phyloP scores from a whole-genome alignment of 2,113 vertebrate genomes.

The Kobus ellipsiprymnus region DNA sequence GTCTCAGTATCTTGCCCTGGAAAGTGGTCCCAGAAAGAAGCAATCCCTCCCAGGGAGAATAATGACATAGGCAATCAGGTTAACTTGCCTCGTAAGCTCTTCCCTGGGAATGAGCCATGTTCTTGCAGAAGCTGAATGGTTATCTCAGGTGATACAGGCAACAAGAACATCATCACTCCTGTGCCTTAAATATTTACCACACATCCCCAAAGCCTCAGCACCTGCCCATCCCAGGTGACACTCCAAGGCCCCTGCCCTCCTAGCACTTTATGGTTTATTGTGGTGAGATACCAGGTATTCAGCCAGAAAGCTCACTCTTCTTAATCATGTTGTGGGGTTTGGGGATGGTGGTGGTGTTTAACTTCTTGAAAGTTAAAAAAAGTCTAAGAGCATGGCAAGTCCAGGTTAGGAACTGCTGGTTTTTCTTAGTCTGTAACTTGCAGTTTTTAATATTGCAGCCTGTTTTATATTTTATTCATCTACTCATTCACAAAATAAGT shows the following conservation, averaged over 20 bases:
- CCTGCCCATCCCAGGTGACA: background rate
- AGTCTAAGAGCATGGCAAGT: background rate
- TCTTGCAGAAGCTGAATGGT: background rate
- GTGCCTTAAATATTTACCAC: background rate
- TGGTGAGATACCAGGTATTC: background rate
- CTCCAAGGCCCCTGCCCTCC: background rate
- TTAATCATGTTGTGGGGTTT: background rate
- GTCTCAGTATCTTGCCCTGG: background rate
- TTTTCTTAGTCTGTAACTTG: background rate
- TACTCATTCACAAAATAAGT: background rate
- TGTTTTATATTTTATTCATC: background rate
- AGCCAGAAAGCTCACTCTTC: background rate
- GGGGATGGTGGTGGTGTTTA: background rate
- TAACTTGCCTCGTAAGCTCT: background rate
- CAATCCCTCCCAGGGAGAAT: background rate
- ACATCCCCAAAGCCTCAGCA: background rate
- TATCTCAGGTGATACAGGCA: background rate
- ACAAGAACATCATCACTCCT: background rate
- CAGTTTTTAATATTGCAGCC: background rate
- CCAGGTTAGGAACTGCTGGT: background rate
- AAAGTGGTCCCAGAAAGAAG: background rate
- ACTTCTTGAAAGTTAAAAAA: background rate
- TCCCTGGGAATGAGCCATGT: background rate
- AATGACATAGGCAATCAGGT: background rate
- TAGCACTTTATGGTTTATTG: background rate